Evolutionary conservation across 1,140 invertebrate species (phyloP), one percentile per base, ranked within the genome.

Genomic region (Ips nitidus): DNA sequence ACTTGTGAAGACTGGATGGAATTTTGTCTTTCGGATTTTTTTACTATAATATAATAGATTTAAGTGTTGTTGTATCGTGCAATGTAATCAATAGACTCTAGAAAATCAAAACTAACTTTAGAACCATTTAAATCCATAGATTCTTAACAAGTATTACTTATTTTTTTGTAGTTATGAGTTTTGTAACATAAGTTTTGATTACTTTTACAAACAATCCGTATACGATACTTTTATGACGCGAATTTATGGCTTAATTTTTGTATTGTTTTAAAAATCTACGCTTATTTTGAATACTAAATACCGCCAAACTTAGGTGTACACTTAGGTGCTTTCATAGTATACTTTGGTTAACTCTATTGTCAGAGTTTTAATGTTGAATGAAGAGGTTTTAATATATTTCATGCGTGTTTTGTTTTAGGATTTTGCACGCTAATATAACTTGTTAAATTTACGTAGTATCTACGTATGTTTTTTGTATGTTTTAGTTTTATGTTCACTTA

Each of bases 51-150:
- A 53, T 36, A 55, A 52, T 52, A 55, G 52, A 55, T 7, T 7
- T 67, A 60, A 61, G 38, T 50, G 45, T 45, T 40, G 8, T 61
- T 56, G 41, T 65, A 71, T 69, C 60, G 73, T 74, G 73, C 73
- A 74, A 74, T 74, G 73, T 74, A 74, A 60, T 74, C 70, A 70
- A 71, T 66, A 71, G 37, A 36, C n/a, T 57, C 41, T 63, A 58
- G 60, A 62, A 57, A 70, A 70, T 70, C 68, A 70, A 70, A 70
- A 70, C 40, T 69, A 69, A 43, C 58, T 52, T 39, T 41, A 53
- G 40, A 22, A 22, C 22, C 22, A 52, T 42, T 43, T 56, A 52
- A 8, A 69, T 6, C 50, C 43, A 42, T 52, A 56, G 36, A 7
- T 40, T 66, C 36, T 58, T 57, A 52, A n/a, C 40, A 55, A 55